A percentile compares a stretch with the other conserved stretches of the same genome.
phyloP scores from a whole-genome alignment of 1,140 invertebrate genomes.

The Drosophila nigromelanica region DNA sequence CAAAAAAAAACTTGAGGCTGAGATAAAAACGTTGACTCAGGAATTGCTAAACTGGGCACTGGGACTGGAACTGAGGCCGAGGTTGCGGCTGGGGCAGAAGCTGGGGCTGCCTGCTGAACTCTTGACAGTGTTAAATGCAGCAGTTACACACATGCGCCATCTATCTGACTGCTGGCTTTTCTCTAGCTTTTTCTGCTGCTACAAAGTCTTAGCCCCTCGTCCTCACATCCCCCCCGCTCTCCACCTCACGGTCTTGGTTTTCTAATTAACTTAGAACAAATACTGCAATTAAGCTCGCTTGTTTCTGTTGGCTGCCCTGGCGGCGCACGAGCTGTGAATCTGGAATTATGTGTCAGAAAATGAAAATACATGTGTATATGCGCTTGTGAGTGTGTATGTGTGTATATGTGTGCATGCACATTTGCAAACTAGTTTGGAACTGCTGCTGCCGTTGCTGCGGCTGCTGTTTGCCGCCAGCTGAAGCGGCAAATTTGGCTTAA shows the following conservation, averaged over 20 bases:
- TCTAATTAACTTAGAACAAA: constrained; percentile 82
- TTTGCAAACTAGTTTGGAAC: constrained; percentile 74
- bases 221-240: not conserved
- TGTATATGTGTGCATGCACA: constrained; percentile 45
- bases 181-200: constrained; percentile 4
- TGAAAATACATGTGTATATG: constrained; percentile 66
- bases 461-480: constrained; percentile 51
- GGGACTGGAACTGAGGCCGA: constrained; percentile 19
- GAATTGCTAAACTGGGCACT: constrained; percentile 45
- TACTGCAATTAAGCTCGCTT: constrained; percentile 80
- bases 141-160: constrained; percentile 68
- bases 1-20: constrained; percentile 47
- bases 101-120: constrained; percentile 53
- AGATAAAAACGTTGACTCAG: constrained; percentile 39
- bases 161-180: constrained; percentile 21
- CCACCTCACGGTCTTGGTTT: constrained; percentile 52
- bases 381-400: not conserved
- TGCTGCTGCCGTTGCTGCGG: constrained; percentile 12
- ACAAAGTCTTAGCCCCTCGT: constrained; percentile 14
- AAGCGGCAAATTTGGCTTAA: constrained; percentile 81
- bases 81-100: constrained; percentile 18
- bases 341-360: constrained; percentile 83
- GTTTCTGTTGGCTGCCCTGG: constrained; percentile 54
- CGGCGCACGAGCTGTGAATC: constrained; percentile 67
- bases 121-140: constrained; percentile 79